phyloP scores from a whole-genome alignment of 2,888 invertebrate species.

The Axea sp. region DNA sequence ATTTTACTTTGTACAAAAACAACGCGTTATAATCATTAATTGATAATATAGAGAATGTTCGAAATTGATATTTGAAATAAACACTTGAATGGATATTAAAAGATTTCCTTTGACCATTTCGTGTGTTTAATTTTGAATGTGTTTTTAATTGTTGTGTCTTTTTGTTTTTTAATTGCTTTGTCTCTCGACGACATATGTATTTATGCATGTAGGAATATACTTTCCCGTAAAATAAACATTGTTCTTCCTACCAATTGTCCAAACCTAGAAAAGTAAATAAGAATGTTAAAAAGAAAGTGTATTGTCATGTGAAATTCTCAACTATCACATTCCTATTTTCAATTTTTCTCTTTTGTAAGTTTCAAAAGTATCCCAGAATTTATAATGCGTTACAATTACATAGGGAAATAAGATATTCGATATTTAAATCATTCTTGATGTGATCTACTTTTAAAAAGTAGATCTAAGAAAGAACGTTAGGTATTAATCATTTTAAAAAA shows the following conservation, averaged over 20 bases:
- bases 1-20: too few species aligned
- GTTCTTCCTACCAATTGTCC: not conserved
- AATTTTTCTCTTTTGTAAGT: not conserved
- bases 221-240: not conserved
- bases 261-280: slow-evolving; percentile 9
- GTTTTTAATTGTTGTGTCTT: not conserved
- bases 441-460: not conserved
- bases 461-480: too few species aligned
- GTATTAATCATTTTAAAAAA: too few species aligned
- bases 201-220: not conserved
- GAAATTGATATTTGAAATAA: not conserved
- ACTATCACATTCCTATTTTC: slow-evolving; percentile 1
- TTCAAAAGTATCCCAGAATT: slow-evolving; percentile 3
- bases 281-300: slow-evolving; percentile 5
- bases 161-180: not conserved
- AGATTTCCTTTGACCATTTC: slow-evolving; percentile 2
- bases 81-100: slow-evolving; percentile 17
- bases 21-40: not conserved
- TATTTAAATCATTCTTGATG: not conserved
- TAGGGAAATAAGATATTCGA: not conserved
- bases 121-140: slow-evolving; percentile 4
- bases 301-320: slow-evolving; percentile 12
- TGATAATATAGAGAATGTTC: not conserved
- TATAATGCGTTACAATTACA: not conserved
- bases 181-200: not conserved